phyloP scores from a whole-genome alignment of 2,113 vertebrate species.

The Sceloporus undulatus region DNA sequence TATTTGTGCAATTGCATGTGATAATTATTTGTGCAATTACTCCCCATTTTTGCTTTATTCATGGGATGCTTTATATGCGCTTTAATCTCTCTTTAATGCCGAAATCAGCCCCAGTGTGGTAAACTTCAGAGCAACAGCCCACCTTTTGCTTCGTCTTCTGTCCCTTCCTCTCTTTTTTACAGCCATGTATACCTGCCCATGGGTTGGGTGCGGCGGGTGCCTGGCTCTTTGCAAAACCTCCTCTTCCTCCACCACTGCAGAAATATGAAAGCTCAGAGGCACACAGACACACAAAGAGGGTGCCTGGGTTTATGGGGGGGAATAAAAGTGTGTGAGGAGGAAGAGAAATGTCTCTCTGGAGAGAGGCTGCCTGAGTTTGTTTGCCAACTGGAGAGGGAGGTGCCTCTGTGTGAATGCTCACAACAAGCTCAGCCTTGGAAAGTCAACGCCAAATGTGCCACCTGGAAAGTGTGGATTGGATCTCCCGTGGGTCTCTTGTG shows the following conservation, averaged over 20 bases:
- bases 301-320: slow-evolving; percentile 46
- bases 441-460: slow-evolving; percentile 55
- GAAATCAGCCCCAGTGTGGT: too few relatives aligned
- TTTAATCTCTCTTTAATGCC: too few relatives aligned
- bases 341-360: slow-evolving; percentile 75
- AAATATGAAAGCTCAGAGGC: background rate
- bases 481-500: background rate
- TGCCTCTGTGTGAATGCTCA: slow-evolving; percentile 73
- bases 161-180: slow-evolving; percentile 37
- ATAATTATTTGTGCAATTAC: too few relatives aligned
- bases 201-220: slow-evolving; percentile 57
- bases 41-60: too few relatives aligned
- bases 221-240: too few relatives aligned
- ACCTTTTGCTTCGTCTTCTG: too few relatives aligned
- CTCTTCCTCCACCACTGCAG: too few relatives aligned
- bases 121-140: too few relatives aligned
- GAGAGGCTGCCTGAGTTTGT: slow-evolving; percentile 74
- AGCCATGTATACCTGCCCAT: slow-evolving; percentile 51
- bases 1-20: too few relatives aligned
- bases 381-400: slow-evolving; percentile 71
- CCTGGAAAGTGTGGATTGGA: slow-evolving; percentile 57
- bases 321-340: background rate
- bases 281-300: background rate
- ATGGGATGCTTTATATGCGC: too few relatives aligned
- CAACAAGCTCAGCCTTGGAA: slow-evolving; percentile 67